phyloP scores from a whole-genome alignment of 2,888 invertebrate species.

The Conus canariensis region DNA sequence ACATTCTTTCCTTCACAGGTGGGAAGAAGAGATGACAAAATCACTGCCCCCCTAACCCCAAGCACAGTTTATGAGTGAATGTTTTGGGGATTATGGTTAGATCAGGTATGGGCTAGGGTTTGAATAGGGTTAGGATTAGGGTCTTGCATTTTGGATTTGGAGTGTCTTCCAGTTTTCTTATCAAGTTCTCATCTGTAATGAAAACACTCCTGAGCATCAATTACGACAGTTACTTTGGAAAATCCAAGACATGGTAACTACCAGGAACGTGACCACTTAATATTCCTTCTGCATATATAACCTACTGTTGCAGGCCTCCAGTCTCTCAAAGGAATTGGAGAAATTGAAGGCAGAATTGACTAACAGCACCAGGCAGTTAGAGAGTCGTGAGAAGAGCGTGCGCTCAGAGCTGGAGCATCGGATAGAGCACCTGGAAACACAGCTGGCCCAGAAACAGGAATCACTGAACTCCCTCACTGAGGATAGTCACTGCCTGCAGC shows the following conservation, averaged over 20 bases:
- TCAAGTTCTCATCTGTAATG: no score
- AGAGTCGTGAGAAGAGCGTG: conserved; percentile 8
- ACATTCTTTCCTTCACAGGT: not conserved
- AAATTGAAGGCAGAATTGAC: conserved; percentile 24
- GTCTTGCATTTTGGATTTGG: no score
- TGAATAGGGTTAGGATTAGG: no score
- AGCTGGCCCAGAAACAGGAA: conserved; percentile 53
- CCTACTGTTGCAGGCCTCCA: not conserved
- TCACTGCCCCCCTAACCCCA: not conserved
- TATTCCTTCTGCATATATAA: no score
- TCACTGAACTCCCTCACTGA: conserved; percentile 51
- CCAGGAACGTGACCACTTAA: no score
- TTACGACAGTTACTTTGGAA: no score
- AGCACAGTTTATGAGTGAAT: no score
- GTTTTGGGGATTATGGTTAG: no score
- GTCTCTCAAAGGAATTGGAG: not conserved
- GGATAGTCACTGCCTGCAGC: conserved; percentile 50
- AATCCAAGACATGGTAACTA: no score
- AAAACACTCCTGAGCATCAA: no score
- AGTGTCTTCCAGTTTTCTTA: no score
- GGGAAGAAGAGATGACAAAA: conserved; percentile 26
- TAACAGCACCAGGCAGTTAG: conserved; percentile 1
- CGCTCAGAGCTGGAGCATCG: conserved; percentile 26
- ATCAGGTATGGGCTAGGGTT: no score
- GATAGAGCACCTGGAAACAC: conserved; percentile 35